phyloP scores from a whole-genome alignment of 1,140 invertebrate species.

The Drosophila varians region DNA sequence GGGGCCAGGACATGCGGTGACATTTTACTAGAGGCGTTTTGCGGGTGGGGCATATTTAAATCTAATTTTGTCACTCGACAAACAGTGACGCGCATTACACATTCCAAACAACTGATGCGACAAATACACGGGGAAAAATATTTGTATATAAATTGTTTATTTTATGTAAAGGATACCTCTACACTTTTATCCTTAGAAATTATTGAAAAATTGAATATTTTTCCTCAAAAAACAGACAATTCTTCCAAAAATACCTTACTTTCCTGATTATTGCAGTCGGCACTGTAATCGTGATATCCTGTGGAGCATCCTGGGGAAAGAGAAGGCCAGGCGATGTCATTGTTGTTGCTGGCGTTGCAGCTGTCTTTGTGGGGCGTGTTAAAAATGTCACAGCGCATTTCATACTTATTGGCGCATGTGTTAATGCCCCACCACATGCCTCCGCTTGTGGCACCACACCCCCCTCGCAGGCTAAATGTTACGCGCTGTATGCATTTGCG shows the following conservation, averaged over 20 bases:
- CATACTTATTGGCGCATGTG: slow-evolving; percentile 81
- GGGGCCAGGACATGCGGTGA: slow-evolving; percentile 67
- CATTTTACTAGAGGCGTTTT: slow-evolving; percentile 58
- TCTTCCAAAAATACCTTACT: neutral
- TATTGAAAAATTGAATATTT: neutral
- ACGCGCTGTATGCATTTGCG: slow-evolving; percentile 68
- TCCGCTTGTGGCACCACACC: neutral
- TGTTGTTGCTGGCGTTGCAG: slow-evolving; percentile 46
- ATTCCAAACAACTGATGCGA: slow-evolving; percentile 28
- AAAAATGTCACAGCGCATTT: slow-evolving; percentile 82
- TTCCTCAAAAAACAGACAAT: neutral
- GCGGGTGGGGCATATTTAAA: slow-evolving; percentile 73
- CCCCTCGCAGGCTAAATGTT: slow-evolving; percentile 65
- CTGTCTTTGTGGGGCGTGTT: slow-evolving; percentile 71
- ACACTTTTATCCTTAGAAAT: neutral
- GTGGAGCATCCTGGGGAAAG: slow-evolving; percentile 44
- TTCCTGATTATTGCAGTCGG: slow-evolving; percentile 18
- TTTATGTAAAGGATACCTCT: too few species aligned
- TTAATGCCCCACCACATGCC: slow-evolving; percentile 58
- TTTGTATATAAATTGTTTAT: too few species aligned
- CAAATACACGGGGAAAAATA: neutral
- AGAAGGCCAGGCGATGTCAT: slow-evolving; percentile 8
- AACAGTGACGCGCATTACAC: slow-evolving; percentile 59
- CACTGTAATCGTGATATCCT: slow-evolving; percentile 77
- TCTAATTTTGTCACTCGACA: slow-evolving; percentile 78